These are phyloP conservation scores for Aotus griseimembra DNA, from an alignment of 2,797 vertebrate species.

Conservation along the genomic window DNA sequence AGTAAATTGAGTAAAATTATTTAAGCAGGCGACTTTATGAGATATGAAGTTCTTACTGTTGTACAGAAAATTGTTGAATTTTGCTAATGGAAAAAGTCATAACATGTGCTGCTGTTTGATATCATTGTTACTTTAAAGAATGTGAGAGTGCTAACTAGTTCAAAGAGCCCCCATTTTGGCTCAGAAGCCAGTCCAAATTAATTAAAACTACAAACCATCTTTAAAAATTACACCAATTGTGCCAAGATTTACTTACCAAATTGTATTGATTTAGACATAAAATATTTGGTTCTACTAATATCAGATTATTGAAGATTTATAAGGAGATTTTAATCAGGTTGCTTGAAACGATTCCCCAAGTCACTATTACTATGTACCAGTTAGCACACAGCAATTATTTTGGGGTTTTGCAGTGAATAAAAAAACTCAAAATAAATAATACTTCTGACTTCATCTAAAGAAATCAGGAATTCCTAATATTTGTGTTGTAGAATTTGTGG, in stretches of 20 bases:
- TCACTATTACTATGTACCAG: not conserved
- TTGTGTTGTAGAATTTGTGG: not conserved
- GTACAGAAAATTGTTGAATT: not conserved
- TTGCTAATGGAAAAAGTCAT: not conserved
- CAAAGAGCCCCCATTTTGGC: not conserved
- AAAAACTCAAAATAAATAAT: not conserved
- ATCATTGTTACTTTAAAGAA: not conserved
- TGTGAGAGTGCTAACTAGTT: not conserved
- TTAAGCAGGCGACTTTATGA: not conserved
- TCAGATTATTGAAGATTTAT: conserved; percentile 8
- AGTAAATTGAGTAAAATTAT: not conserved
- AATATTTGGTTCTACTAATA: not conserved
- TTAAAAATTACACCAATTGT: not conserved
- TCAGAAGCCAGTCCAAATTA: not conserved
- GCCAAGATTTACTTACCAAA: not conserved
- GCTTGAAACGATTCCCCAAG: conserved; percentile 9
- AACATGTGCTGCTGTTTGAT: not conserved
- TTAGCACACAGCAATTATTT: not conserved
- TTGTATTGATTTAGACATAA: not conserved
- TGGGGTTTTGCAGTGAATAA: not conserved
- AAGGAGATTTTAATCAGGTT: not conserved
- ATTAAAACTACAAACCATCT: not conserved
- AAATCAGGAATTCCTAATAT: not conserved
- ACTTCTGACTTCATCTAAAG: not conserved
- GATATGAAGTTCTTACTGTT: not conserved